Conservation (phyloP, 2,797 vertebrate species). For the Esox lucius region DNA sequence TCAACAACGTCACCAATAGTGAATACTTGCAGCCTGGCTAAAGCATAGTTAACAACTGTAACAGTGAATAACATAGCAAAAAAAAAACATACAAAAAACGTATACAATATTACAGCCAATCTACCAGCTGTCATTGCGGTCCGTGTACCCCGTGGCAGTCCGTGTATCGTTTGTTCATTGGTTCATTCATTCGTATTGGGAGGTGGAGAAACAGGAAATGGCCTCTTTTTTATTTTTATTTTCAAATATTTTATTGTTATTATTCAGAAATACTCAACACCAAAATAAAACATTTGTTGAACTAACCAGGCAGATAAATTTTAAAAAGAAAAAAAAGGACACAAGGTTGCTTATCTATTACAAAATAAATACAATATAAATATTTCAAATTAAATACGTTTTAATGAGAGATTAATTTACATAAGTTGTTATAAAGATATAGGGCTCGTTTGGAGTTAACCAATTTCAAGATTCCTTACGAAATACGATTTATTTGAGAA, state of each 20-base stretch:
- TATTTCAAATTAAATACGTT: too few species aligned
- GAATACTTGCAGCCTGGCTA: not conserved
- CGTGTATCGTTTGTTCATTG: too few species aligned
- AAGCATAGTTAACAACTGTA: not conserved
- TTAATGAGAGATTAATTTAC: not conserved
- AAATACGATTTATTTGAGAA: not conserved
- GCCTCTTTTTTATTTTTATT: too few species aligned
- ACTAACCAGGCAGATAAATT: too few species aligned
- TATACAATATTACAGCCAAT: not conserved
- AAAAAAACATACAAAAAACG: not conserved
- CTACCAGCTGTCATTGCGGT: not conserved
- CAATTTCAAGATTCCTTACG: not conserved
- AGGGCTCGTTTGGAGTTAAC: not conserved
- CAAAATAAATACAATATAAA: too few species aligned
- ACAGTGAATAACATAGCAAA: not conserved
- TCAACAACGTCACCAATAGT: not conserved
- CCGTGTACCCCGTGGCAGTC: not conserved
- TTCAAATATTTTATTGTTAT: too few species aligned
- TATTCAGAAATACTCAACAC: too few species aligned
- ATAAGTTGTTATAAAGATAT: not conserved
- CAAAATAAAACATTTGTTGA: too few species aligned
- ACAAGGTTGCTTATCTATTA: too few species aligned
- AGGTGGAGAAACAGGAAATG: too few species aligned
- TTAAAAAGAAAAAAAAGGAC: too few species aligned
- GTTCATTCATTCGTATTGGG: too few species aligned